These are phyloP conservation scores for Candoia aspera DNA, from an alignment of 2,113 vertebrate species.

Conservation along the genomic window DNA sequence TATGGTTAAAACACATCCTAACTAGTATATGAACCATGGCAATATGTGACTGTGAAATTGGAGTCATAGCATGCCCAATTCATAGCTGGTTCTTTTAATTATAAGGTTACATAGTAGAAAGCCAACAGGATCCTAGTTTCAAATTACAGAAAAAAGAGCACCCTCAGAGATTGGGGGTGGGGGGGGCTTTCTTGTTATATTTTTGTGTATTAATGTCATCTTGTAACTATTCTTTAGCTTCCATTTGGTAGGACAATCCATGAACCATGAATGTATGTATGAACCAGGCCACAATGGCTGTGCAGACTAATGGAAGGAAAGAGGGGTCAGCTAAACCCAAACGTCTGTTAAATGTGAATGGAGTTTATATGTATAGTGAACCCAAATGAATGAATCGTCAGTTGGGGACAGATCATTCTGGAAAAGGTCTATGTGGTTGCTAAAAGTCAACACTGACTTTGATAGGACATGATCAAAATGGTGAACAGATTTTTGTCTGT, in stretches of 20 bases:
- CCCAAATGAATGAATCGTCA: background rate
- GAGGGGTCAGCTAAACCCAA: background rate
- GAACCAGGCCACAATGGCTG: background rate
- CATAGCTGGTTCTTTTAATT: background rate
- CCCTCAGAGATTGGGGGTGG: background rate
- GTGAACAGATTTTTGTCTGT: background rate
- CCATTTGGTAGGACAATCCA: background rate
- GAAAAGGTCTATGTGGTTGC: background rate
- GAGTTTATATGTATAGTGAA: background rate
- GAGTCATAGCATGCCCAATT: background rate
- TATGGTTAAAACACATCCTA: too few species aligned
- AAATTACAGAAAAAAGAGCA: background rate
- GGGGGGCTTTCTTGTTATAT: background rate
- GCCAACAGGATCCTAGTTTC: background rate
- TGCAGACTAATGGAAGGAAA: background rate
- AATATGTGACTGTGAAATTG: background rate
- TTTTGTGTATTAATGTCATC: background rate
- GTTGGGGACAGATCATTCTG: background rate
- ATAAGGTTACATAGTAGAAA: background rate
- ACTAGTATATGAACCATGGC: too few species aligned
- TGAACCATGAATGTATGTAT: background rate
- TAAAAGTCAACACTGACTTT: background rate
- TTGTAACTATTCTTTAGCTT: background rate
- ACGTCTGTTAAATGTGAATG: background rate
- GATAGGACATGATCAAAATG: background rate